phyloP scores from a whole-genome alignment of 2,888 invertebrate species.

The Apamea sordens region DNA sequence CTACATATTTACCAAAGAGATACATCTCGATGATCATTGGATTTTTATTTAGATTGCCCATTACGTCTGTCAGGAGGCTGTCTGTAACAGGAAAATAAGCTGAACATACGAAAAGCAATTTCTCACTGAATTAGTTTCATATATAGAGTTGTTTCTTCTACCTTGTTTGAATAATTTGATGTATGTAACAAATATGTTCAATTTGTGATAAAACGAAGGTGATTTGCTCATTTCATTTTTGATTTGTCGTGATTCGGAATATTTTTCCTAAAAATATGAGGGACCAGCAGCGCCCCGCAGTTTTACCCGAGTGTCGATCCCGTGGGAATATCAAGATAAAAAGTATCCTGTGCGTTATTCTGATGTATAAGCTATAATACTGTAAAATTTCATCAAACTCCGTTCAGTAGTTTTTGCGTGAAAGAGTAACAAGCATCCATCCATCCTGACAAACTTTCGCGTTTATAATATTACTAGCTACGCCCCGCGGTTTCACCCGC shows the following conservation, averaged over 20 bases:
- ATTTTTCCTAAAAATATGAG: not conserved
- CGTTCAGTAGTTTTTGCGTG: too few relatives aligned
- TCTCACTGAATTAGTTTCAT: slow-evolving; percentile 64
- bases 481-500: too few relatives aligned
- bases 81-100: slow-evolving; percentile 49
- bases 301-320: too few relatives aligned
- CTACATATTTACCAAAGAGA: slow-evolving; percentile 25
- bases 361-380: too few relatives aligned
- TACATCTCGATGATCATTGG: slow-evolving; percentile 39
- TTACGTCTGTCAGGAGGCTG: slow-evolving; percentile 30
- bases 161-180: slow-evolving; percentile 33
- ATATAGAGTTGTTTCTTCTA: slow-evolving; percentile 62
- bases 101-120: slow-evolving; percentile 63
- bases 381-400: too few relatives aligned
- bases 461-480: too few relatives aligned
- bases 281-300: too few relatives aligned
- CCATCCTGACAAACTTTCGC: too few relatives aligned
- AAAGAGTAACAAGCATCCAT: too few relatives aligned
- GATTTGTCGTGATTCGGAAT: not conserved
- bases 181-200: slow-evolving; percentile 10
- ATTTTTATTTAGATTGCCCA: slow-evolving; percentile 49
- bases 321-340: too few relatives aligned
- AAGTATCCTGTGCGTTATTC: too few relatives aligned
- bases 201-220: slow-evolving; percentile 13
- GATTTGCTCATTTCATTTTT: slow-evolving; percentile 19